phyloP scores from a whole-genome alignment of 53 echinoderm and acorn worm genomes.

The Holothuria scabra region DNA sequence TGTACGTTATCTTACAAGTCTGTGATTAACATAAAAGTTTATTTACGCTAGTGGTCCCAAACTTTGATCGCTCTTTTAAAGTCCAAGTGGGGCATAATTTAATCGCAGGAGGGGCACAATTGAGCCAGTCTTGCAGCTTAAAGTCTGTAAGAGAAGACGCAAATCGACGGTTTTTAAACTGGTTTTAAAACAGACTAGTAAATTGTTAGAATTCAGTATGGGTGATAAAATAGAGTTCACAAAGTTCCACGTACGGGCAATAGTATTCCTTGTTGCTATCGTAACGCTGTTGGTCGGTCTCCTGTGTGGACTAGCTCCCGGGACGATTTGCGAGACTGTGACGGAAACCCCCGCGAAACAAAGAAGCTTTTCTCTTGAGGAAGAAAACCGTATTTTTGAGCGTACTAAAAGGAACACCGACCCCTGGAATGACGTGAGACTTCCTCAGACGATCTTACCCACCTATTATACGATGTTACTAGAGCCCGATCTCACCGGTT shows the following conservation, averaged over 20 bases:
- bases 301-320: slow-evolving; percentile 66
- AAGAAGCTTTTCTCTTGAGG: slow-evolving; percentile 5
- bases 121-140: too few relatives aligned
- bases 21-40: too few relatives aligned
- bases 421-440: slow-evolving; percentile 12
- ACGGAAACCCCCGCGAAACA: not conserved
- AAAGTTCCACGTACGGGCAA: slow-evolving; percentile 6
- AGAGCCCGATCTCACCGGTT: slow-evolving; percentile 32
- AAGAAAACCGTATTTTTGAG: not conserved
- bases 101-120: too few relatives aligned
- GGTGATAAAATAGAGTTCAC: not conserved
- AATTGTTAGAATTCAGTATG: too few relatives aligned
- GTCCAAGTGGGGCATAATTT: too few relatives aligned
- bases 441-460: not conserved
- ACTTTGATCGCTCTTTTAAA: too few relatives aligned
- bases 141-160: too few relatives aligned
- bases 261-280: slow-evolving; percentile 32
- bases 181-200: too few relatives aligned
- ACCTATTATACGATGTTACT: slow-evolving; percentile 4
- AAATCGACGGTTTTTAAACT: too few relatives aligned
- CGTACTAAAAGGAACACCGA: not conserved
- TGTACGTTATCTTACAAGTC: too few relatives aligned
- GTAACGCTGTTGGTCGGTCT: slow-evolving; percentile 62
- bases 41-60: too few relatives aligned
- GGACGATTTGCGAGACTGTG: not conserved